Evolutionary conservation across 2,113 vertebrate genomes (phyloP), one percentile per base, ranked within the genome.

Genomic region (Nerophis ophidion): DNA sequence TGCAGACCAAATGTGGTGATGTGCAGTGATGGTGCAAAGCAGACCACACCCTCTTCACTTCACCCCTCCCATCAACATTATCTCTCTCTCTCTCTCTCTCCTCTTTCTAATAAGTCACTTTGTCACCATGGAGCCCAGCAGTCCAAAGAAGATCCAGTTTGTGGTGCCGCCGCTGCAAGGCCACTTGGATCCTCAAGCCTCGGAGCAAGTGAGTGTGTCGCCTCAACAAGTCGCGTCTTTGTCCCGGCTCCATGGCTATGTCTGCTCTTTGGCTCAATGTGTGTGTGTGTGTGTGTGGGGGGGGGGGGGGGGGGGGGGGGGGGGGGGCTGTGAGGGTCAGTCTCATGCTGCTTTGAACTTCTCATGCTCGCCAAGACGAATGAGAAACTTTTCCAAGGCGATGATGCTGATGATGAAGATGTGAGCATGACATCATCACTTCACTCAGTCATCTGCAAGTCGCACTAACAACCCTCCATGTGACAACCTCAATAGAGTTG

Each of bases 71-170:
- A 17, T 5, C 57, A 13, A 88, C 90, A 14, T 89, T 52, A 57
- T 35, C 68, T 60, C 70, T 66, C 76, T 70, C 33, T 70, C 70
- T 80, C 77, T 74, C 60, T 70, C 75, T 63, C 71, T 71, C 69
- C 26, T 26, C 26, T 26, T 26, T 26, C 4, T 2, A 26, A 26
- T 35, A 46, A 61, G 63, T 76, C 75, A 75, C 70, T 85, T 68
- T 68, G 81, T 71, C 63, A 79, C 58, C n/a, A 96, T 97, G 95
- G 94, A 97, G 85, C 94, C 95, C 80, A 92, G 94, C 88, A 97
- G 95, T 83, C 95, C 95, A 17, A 97, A 97, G 89, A 96, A 96
- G 90, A 96, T 97, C 89, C 95, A 97, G 60, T 97, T 96, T 75
- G 91, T 91, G 8, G 92, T 93, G n/a, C 95, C 95, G 33, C 88